These are phyloP conservation scores for Dascyllus trimaculatus DNA, from an alignment of 2,113 vertebrate species.

Conservation along the genomic window DNA sequence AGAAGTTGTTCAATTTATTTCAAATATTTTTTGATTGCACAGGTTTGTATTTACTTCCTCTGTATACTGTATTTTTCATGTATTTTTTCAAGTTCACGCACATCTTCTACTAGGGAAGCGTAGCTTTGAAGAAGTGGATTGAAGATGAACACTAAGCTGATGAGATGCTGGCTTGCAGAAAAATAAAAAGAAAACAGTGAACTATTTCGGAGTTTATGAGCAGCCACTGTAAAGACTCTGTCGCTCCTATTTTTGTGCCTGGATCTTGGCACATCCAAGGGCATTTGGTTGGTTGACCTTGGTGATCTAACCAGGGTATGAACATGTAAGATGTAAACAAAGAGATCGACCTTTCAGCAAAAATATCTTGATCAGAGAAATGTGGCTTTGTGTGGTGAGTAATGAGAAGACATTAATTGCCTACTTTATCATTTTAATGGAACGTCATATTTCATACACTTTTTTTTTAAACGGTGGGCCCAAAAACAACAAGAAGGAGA, in stretches of 20 bases:
- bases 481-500: constrained; percentile 14
- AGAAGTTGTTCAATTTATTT: too few species aligned
- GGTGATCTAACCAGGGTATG: too few species aligned
- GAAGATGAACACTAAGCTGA: not conserved
- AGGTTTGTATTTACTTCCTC: too few species aligned
- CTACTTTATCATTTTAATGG: constrained; percentile 12
- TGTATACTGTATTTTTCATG: too few species aligned
- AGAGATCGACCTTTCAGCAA: constrained; percentile 6
- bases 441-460: constrained; percentile 12
- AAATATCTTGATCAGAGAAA: not conserved
- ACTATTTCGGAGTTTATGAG: not conserved
- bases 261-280: too few species aligned
- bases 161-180: not conserved
- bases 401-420: not conserved
- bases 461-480: constrained; percentile 6
- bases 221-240: too few species aligned
- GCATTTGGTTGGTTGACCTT: too few species aligned
- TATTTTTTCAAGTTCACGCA: constrained; percentile 4
- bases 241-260: too few species aligned
- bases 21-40: too few species aligned
- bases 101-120: not conserved
- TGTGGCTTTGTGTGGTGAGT: constrained; percentile 4
- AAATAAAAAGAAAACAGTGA: constrained; percentile 4
- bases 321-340: too few species aligned
- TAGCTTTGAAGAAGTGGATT: constrained; percentile 1